Evolutionary conservation across 2,797 vertebrate species (phyloP), one percentile per base, ranked within the genome.

Genomic region (Acanthurus leucopareius): DNA sequence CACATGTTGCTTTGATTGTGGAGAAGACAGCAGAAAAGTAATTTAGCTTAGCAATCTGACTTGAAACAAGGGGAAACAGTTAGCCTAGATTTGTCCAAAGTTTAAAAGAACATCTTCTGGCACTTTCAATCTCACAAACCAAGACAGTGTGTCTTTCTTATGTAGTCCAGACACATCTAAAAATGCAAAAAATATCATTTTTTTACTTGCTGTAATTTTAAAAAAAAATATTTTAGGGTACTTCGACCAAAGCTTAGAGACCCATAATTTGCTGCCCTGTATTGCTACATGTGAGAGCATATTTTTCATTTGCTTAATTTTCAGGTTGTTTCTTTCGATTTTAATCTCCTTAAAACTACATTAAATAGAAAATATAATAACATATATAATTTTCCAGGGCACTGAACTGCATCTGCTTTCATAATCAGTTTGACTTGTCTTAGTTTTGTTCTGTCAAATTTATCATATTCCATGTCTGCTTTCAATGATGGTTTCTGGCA

Each of bases 291-390:
- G 8, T 58, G 45, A 45, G 16, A 52, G 25, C 44, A 56, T 25
- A 54, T 73, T 52, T 71, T 78, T 75, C 20, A 57, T 62, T 2
- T 10, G 7, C 16, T 19, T 13, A 20, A n/a, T 25, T 61, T 56
- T 67, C 22, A 66, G n/a, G 45, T 17, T 52, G 38, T 22, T 67
- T 71, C 20, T 38, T 1, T 48, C 64, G 17, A 44, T 25, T 2
- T 10, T 52, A 19, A 17, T 13, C 9, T 47, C 35, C 49, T 47
- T 25, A 25, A 51, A 35, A 5, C 14, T 6, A 45, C 32, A 42
- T 32, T 51, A 38, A 63, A 75, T 67, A 49, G 52, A 75, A 61
- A 20, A 52, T 45, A 57, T 47, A 64, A 59, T 67, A 40, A 53
- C 20, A 47, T 20, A n/a, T 4, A 22, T 20, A 54, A 17, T 20